Base-by-base conservation (phyloP, 2,888 invertebrate genomes). In the Eilema sororculum region DNA sequence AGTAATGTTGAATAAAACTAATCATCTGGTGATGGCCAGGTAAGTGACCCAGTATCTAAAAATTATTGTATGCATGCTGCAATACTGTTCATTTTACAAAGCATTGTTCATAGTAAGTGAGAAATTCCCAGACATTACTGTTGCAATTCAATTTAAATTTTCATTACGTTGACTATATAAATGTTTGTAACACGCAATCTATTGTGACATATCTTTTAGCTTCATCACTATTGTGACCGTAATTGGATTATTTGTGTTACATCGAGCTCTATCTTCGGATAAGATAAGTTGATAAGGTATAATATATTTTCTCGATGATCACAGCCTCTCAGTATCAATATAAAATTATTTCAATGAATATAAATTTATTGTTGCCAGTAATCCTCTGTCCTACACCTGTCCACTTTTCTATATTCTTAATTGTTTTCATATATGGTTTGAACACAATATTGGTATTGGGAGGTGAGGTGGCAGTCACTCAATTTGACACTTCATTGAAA, bases 81-180 rank as follows among this genome's bases (percentile, higher is more conserved):
- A 71, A 77, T 65, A 67, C 66, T 67, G 71, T 74, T 73, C 37
- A 30, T 66, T 62, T 72, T 56, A 75, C 78, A 65, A 65, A 65
- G 63, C 65, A 74, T 76, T 76, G 71, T 79, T 71, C 46, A 68
- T 13, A 2, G 22, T 37, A 65, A 68, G 69, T 73, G 82, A 67
- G 71, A 80, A 72, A 28, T 78, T 80, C 79, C 67, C 79, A 81
- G 67, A 69, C 72, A 69, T 63, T 71, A 76, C 33, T 61, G 25
- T 65, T 9, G 20, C 24, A 69, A 67, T 73, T 46, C 24, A 16
- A 73, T 75, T 70, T 64, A 20, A 52, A 59, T 72, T 62, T 65
- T 72, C 65, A 68, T 61, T 22, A 59, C 10, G n/a, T 69, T 72
- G 56, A 25, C 12, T 2, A 4, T 28, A 46, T 28, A 64, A 67